Evolutionary conservation across 2,113 vertebrate genomes (phyloP), one percentile per base, ranked within the genome.

Genomic region (Cisticola juncidis): DNA sequence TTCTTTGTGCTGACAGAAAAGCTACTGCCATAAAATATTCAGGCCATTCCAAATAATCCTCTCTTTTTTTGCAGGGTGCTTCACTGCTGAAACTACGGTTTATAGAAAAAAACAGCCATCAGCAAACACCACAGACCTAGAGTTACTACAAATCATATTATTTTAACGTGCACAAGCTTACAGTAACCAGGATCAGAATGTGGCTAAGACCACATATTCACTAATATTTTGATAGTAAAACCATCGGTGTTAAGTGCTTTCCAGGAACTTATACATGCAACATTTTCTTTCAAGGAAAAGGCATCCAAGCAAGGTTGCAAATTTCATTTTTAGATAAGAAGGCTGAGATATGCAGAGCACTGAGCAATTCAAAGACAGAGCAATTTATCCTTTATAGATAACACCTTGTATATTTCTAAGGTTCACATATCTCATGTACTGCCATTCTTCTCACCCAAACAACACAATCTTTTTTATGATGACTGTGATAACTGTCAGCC

Each of bases 21-120:
- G 99, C 99, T 44, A 99, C 99, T 13, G 99, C 99, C 99, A 99
- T 99, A 81, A 99, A 99, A 97, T 99, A 99, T 81, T 99, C 99
- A 7, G 99, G 98, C 99, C 99, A 99, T 76, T 99, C 99, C 96
- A 99, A 98, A 94, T 99, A 99, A 95, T 99, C 98, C 14, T 99
- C 98, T 87, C 99, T 97, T 96, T 99, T 99, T 93, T 92, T 98
- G 95, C 97, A 98, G 74, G 93, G 58, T 57, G 61, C 40, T 44
- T 98, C 98, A 86, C 36, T 96, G 90, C 83, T 14, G 28, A 97
- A 90, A 89, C 97, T 96, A 81, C 4, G 85, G 40, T 94, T 94
- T 61, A 78, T 2, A 45, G 31, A 9, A 70, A 81, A 88, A 65
- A 33, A 4, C 5, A 91, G 29, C 15, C 77, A 86, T 93, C 80